Percentiles rank a stretch among this genome's conserved stretches.
phyloP scores from a whole-genome alignment of 2,888 invertebrate genomes.

The Megamerina dolium region DNA sequence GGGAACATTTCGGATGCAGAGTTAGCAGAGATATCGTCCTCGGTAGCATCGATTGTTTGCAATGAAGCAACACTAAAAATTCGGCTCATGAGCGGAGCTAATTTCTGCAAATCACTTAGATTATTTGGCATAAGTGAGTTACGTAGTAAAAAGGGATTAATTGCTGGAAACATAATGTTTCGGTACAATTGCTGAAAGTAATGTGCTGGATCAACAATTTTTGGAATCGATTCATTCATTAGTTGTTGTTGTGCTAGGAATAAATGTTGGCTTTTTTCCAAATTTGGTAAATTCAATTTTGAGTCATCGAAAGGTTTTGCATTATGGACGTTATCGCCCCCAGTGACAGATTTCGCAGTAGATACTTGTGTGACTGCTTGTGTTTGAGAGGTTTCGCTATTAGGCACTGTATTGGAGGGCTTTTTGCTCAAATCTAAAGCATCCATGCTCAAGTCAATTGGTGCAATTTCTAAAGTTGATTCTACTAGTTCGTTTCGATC shows the following conservation, averaged over 20 bases:
- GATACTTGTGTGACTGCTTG: not conserved
- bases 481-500: slow-evolving; percentile 49
- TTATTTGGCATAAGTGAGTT: slow-evolving; percentile 52
- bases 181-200: slow-evolving; percentile 60
- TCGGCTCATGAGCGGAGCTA: slow-evolving; percentile 46
- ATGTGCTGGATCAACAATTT: slow-evolving; percentile 54
- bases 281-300: slow-evolving; percentile 42
- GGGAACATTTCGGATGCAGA: slow-evolving; percentile 15
- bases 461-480: slow-evolving; percentile 49
- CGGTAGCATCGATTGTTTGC: slow-evolving; percentile 15
- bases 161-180: slow-evolving; percentile 54
- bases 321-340: too few relatives aligned
- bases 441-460: slow-evolving; percentile 71
- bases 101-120: slow-evolving; percentile 59
- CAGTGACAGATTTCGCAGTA: not conserved
- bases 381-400: slow-evolving; percentile 3
- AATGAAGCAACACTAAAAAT: slow-evolving; percentile 25
- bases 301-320: slow-evolving; percentile 16
- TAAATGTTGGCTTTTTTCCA: slow-evolving; percentile 57
- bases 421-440: slow-evolving; percentile 81
- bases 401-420: slow-evolving; percentile 38
- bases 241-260: slow-evolving; percentile 63
- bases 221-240: slow-evolving; percentile 56
- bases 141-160: slow-evolving; percentile 62
- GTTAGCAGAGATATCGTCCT: slow-evolving; percentile 11